Base-by-base conservation (phyloP, 2,113 vertebrate species). In the Podocnemis expansa region DNA sequence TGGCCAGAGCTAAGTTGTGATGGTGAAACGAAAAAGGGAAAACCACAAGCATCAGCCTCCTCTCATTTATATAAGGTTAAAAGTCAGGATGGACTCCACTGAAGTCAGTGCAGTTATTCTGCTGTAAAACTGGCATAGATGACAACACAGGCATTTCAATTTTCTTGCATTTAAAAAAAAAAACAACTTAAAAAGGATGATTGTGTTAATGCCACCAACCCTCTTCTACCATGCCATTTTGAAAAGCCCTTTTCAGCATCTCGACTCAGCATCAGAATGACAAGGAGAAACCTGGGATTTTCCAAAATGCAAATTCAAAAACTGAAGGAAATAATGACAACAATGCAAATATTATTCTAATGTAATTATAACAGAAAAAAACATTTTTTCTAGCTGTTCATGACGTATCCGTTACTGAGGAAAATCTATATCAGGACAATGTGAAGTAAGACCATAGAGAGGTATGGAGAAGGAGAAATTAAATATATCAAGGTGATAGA, bases 121-220 rank as follows among this genome's bases (percentile, higher is more conserved):
- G 70, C 24, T 83, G 45, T 47, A 81, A 90, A 92, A 85, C 41
- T 27, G 41, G 38, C 24, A 27, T 45, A 76, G 27, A 13, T 25
- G 55, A 93, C 51, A 75, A 45, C 89, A 87, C 51, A 85, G 60
- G 78, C 8, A 5, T 24, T 51, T 51, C 24, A 75, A 78, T 85
- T 87, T 51, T n/a, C 41, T 76, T 45, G 11, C 11, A 25, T 76
- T 76, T 51, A 54, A 78, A 91, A 67, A 45, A 54, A 78, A 91
- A 67, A 45, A 29, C 16, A 63, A 3, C 29, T 85, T 83, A 8
- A 52, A 8, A 52, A 0, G 0, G 27, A 2, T 49, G 3, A 4
- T 80, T 22, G 2, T 52, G 58, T 43, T 2, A 0, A 19, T 58
- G 34, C 5, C 34, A 21, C 5, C 34, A 21, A 7, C 3, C 49